A percentile compares a stretch with the other conserved stretches of the same genome.
phyloP scores from a whole-genome alignment of 2,113 vertebrate genomes.

The Hepsetus odoe region DNA sequence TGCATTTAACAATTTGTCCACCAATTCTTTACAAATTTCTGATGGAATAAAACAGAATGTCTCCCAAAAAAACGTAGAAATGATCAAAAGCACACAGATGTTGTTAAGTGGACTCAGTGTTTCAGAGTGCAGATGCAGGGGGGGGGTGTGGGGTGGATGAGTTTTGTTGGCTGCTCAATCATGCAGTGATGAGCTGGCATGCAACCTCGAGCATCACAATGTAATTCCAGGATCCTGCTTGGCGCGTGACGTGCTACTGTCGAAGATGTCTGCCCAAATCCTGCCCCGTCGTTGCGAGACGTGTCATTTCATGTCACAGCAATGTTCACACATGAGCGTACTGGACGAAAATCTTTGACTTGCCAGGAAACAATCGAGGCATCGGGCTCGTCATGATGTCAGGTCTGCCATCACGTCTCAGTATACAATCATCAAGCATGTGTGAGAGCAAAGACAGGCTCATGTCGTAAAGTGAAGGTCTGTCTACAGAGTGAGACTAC shows the following conservation, averaged over 20 bases:
- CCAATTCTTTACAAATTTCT: no score
- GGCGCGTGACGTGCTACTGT: constrained; percentile 4
- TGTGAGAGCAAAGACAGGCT: background rate
- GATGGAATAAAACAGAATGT: no score
- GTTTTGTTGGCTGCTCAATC: constrained; percentile 25
- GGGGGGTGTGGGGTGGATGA: background rate
- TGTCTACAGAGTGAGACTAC: background rate
- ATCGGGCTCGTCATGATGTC: constrained; percentile 23
- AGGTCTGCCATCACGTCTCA: background rate
- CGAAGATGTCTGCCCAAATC: background rate
- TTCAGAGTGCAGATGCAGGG: background rate
- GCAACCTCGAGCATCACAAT: constrained; percentile 8
- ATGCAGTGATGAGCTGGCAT: constrained; percentile 13
- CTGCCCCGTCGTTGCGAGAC: background rate
- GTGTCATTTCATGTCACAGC: constrained; percentile 35
- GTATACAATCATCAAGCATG: background rate
- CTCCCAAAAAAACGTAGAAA: background rate
- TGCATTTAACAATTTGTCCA: no score
- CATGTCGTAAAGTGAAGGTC: background rate
- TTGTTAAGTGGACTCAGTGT: background rate
- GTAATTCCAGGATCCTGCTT: constrained; percentile 24
- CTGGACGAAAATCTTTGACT: constrained; percentile 27
- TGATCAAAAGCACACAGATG: constrained; percentile 2
- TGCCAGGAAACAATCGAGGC: constrained; percentile 35
- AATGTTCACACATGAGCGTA: constrained; percentile 28